These are phyloP conservation scores for Dendroctonus valens DNA, from an alignment of 1,140 invertebrate genomes.

Conservation along the genomic window DNA sequence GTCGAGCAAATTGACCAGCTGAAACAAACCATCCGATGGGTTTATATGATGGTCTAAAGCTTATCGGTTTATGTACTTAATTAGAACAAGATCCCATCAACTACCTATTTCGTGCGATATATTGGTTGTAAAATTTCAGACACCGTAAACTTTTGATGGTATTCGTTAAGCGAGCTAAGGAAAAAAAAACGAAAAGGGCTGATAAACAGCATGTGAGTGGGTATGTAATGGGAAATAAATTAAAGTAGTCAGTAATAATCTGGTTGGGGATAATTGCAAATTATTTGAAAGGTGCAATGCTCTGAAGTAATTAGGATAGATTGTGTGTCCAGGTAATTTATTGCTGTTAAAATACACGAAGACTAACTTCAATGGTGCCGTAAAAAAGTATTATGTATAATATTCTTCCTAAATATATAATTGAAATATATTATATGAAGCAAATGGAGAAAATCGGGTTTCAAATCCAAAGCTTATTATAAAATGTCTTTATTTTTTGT, in stretches of 20 bases:
- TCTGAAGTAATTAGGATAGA: neutral
- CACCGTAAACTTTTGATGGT: slow-evolving; percentile 23
- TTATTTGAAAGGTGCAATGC: slow-evolving; percentile 15
- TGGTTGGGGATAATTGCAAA: slow-evolving; percentile 11
- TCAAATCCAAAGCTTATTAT: too few species aligned
- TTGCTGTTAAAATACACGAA: too few species aligned
- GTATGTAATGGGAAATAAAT: slow-evolving; percentile 21
- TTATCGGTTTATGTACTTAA: slow-evolving; percentile 19
- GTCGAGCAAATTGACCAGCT: too few species aligned
- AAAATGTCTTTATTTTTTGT: too few species aligned
- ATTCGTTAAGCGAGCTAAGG: slow-evolving; percentile 19
- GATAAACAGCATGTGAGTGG: slow-evolving; percentile 6
- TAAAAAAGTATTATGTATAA: too few species aligned
- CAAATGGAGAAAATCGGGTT: too few species aligned
- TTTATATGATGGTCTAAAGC: neutral
- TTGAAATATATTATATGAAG: too few species aligned
- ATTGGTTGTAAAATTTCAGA: slow-evolving; percentile 25
- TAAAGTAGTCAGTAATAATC: slow-evolving; percentile 15
- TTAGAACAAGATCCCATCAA: slow-evolving; percentile 21
- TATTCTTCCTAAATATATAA: too few species aligned
- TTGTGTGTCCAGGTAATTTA: neutral
- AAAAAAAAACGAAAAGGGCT: slow-evolving; percentile 8
- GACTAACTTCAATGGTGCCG: too few species aligned
- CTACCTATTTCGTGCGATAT: slow-evolving; percentile 20
- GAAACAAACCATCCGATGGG: too few species aligned